A percentile compares a stretch with the other conserved stretches of the same genome.
Conservation (phyloP, 2,797 vertebrate genomes). For the Peromyscus melanophrys region DNA sequence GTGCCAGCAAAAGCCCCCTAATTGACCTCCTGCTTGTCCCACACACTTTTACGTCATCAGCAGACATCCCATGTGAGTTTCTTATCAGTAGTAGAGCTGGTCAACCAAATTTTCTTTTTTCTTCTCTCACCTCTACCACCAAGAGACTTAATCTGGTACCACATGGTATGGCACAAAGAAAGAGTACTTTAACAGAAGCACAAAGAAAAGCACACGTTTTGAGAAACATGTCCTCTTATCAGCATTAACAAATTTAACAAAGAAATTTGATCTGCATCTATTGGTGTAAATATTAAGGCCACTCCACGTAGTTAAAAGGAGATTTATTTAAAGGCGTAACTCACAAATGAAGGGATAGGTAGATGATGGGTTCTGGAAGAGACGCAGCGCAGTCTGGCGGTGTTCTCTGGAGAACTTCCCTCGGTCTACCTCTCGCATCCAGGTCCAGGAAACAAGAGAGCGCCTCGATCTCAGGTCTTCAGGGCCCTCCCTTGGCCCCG, state of each 20-base stretch:
- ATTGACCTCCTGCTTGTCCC: background rate
- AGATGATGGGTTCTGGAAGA: too few relatives aligned
- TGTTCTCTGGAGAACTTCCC: too few relatives aligned
- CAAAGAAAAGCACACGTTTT: slow-evolving; percentile 59
- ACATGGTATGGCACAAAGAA: background rate
- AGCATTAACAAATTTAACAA: background rate
- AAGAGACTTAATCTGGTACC: background rate
- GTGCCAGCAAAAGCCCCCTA: background rate
- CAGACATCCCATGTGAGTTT: background rate
- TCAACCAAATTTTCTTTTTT: background rate
- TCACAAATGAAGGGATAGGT: too few relatives aligned
- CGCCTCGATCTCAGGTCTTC: too few relatives aligned
- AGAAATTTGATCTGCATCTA: background rate
- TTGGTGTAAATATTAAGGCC: too few relatives aligned
- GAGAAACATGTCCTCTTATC: background rate
- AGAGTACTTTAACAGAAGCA: slow-evolving; percentile 37
- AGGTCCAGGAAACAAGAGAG: too few relatives aligned
- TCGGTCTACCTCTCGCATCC: too few relatives aligned
- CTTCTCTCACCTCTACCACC: background rate
- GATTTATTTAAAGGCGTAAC: too few relatives aligned
- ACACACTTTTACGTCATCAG: background rate
- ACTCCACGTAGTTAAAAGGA: too few relatives aligned
- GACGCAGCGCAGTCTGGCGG: too few relatives aligned
- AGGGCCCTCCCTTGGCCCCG: too few relatives aligned
- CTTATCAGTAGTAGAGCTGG: background rate